Conservation (phyloP, 2,888 invertebrate genomes). For the Dasypolia templi region DNA sequence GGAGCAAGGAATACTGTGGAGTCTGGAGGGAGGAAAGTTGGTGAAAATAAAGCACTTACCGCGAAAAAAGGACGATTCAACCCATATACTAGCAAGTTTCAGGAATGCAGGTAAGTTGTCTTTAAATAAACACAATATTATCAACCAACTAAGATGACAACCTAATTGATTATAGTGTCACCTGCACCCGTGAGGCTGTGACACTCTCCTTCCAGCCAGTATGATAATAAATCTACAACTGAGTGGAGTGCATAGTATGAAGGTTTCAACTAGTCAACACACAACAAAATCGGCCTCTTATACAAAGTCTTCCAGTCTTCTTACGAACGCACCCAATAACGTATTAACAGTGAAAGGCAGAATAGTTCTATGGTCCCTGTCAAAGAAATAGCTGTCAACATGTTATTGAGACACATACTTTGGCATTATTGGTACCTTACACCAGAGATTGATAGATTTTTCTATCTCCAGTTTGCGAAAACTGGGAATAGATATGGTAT, state of each 20-base stretch:
- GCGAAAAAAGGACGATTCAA: slow-evolving; percentile 95
- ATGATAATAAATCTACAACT: neutral
- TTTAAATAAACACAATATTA: neutral
- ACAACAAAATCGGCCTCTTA: neutral
- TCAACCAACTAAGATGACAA: neutral
- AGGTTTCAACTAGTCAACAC: neutral
- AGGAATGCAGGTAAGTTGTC: slow-evolving; percentile 92
- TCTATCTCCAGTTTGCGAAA: too few species aligned
- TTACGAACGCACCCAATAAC: too few species aligned
- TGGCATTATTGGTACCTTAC: too few species aligned
- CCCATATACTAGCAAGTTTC: slow-evolving; percentile 94
- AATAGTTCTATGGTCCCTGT: too few species aligned
- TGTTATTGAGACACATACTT: too few species aligned
- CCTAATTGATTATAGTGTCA: neutral
- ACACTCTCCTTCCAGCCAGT: neutral
- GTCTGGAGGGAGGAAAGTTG: slow-evolving; percentile 97
- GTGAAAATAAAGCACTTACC: slow-evolving; percentile 98
- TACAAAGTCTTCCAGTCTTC: neutral
- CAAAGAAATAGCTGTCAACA: too few species aligned
- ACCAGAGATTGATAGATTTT: too few species aligned
- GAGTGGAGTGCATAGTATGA: too few species aligned
- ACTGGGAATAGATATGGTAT: too few species aligned
- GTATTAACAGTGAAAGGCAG: too few species aligned
- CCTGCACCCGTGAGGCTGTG: too few species aligned
- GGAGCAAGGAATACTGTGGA: slow-evolving; percentile 98